Percentiles rank a stretch among this genome's conserved stretches.
phyloP scores from a whole-genome alignment of 2,113 vertebrate species.

The Noturus placidus region DNA sequence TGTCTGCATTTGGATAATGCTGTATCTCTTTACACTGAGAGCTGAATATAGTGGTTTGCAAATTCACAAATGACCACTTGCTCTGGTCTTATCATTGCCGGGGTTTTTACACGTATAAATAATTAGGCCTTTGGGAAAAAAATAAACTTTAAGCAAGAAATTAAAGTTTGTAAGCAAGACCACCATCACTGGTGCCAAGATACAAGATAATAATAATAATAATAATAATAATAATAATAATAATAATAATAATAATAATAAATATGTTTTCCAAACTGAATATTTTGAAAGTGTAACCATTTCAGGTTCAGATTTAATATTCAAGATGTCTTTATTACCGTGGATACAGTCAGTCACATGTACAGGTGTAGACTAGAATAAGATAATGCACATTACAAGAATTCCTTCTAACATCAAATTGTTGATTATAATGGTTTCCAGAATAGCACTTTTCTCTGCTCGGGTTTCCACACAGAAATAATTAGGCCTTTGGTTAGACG shows the following conservation, averaged over 20 bases:
- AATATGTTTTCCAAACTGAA: background rate
- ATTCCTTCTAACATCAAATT: background rate
- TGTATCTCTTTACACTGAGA: conserved; percentile 53
- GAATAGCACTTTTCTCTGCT: background rate
- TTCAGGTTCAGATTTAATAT: background rate
- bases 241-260: background rate
- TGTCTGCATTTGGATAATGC: conserved; percentile 42
- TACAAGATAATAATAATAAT: background rate
- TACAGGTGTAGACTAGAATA: background rate
- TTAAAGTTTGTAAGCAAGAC: background rate
- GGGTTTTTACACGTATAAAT: background rate
- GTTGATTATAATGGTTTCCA: background rate
- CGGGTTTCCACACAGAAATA: background rate
- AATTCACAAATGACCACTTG: background rate
- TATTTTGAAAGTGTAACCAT: background rate
- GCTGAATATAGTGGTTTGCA: background rate
- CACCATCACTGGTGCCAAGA: background rate
- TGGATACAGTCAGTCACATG: background rate
- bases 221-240: background rate
- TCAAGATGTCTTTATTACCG: background rate
- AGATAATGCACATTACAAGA: background rate
- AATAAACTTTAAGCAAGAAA: background rate
- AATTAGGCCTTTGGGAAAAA: background rate
- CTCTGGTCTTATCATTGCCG: background rate
- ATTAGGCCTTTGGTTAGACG: background rate